These are phyloP conservation scores for Hartigia nigra DNA, from an alignment of 2,888 invertebrate species.

Conservation along the genomic window DNA sequence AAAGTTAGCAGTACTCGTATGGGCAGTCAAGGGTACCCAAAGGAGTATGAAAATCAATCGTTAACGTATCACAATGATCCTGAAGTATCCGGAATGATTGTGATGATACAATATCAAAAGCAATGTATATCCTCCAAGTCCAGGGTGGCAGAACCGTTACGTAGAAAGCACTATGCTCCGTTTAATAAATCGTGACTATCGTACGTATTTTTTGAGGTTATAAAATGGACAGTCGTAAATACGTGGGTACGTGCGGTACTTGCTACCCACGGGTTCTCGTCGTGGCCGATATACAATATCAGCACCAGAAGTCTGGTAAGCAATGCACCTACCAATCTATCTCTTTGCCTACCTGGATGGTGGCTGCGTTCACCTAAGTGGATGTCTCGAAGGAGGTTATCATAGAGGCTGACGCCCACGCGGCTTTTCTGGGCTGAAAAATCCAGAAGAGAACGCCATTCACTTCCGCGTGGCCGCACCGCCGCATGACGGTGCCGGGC, in stretches of 20 bases:
- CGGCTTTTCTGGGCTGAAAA: constrained; percentile 60
- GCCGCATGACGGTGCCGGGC: constrained; percentile 16
- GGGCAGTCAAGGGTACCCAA: not conserved
- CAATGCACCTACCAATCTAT: not conserved
- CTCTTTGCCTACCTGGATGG: not conserved
- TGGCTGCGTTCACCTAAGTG: not conserved
- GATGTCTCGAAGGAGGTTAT: not conserved
- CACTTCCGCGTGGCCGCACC: constrained; percentile 55
- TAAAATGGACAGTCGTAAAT: not conserved
- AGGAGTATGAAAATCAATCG: not conserved
- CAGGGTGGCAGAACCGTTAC: not conserved
- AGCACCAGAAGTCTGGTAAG: not conserved
- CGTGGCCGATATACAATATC: not conserved
- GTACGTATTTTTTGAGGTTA: not conserved
- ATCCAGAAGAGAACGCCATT: constrained; percentile 47
- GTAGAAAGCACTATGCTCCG: not conserved
- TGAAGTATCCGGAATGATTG: not conserved
- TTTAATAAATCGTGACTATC: not conserved
- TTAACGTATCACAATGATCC: too few relatives aligned
- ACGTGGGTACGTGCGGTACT: not conserved
- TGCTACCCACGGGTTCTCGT: not conserved
- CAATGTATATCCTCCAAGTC: not conserved
- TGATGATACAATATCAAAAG: not conserved
- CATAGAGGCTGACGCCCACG: constrained; percentile 49
- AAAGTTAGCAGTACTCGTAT: not conserved